phyloP scores from a whole-genome alignment of 2,113 vertebrate species.

The Onychostruthus taczanowskii region DNA sequence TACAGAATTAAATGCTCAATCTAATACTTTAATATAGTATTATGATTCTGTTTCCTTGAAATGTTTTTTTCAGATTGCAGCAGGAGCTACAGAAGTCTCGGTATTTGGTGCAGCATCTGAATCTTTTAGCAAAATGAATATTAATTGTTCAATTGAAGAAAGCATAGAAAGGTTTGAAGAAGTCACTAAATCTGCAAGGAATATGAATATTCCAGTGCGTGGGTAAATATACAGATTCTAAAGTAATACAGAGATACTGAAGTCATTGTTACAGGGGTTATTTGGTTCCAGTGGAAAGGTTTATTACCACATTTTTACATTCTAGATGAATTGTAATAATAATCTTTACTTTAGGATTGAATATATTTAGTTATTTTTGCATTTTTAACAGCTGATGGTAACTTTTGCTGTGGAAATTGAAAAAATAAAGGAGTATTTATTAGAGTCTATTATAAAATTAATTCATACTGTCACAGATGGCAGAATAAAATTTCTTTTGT shows the following conservation, averaged over 20 bases:
- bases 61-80: conserved; percentile 82
- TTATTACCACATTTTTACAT: neutral
- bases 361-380: neutral
- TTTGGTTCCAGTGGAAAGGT: neutral
- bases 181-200: conserved; percentile 81
- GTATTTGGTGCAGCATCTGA: conserved; percentile 94
- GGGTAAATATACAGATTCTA: conserved; percentile 77
- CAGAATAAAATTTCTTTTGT: neutral
- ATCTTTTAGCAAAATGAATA: conserved; percentile 88
- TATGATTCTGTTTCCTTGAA: neutral
- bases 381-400: neutral
- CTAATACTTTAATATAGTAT: neutral
- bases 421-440: neutral
- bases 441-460: neutral
- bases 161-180: conserved; percentile 89
- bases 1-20: neutral
- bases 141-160: conserved; percentile 95
- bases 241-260: neutral
- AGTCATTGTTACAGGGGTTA: fast-evolving
- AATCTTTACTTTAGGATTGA: neutral
- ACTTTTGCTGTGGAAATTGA: neutral
- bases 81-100: conserved; percentile 89
- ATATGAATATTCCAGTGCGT: conserved; percentile 84
- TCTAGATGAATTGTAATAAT: neutral
- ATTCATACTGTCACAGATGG: neutral